phyloP scores from a whole-genome alignment of 2,888 invertebrate species.

The Vannuccia rotundouncinata region DNA sequence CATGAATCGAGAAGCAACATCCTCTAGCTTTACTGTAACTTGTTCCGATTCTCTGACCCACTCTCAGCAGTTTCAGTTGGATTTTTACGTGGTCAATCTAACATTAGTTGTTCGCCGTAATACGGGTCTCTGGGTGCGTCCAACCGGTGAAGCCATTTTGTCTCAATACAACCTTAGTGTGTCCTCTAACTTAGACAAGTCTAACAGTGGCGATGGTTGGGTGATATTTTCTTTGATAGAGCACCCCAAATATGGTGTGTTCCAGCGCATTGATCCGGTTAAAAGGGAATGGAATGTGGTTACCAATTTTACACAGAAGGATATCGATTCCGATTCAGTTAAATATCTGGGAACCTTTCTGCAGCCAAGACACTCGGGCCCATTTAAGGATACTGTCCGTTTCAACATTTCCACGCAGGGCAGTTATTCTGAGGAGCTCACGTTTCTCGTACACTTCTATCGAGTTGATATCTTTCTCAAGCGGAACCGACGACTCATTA shows the following conservation, averaged over 20 bases:
- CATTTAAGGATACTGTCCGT: neutral
- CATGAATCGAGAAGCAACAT: neutral
- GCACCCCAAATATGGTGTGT: neutral
- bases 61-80: slow-evolving; percentile 4
- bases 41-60: neutral
- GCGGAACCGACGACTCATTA: neutral
- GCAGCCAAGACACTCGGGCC: neutral
- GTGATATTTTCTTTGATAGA: neutral
- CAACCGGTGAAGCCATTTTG: neutral
- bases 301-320: slow-evolving; percentile 10
- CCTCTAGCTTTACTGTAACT: neutral
- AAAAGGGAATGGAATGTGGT: neutral
- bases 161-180: slow-evolving; percentile 5
- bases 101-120: neutral
- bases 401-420: slow-evolving; percentile 48
- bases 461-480: neutral
- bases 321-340: neutral
- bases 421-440: slow-evolving; percentile 51
- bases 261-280: neutral
- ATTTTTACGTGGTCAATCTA: slow-evolving; percentile 6
- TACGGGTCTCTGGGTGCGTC: slow-evolving; percentile 11
- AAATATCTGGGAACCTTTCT: slow-evolving; percentile 3
- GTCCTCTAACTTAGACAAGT: neutral
- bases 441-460: slow-evolving; percentile 1
- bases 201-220: neutral